These are phyloP conservation scores for Lycodopsis pacificus DNA, from an alignment of 2,797 vertebrate genomes.

Conservation along the genomic window DNA sequence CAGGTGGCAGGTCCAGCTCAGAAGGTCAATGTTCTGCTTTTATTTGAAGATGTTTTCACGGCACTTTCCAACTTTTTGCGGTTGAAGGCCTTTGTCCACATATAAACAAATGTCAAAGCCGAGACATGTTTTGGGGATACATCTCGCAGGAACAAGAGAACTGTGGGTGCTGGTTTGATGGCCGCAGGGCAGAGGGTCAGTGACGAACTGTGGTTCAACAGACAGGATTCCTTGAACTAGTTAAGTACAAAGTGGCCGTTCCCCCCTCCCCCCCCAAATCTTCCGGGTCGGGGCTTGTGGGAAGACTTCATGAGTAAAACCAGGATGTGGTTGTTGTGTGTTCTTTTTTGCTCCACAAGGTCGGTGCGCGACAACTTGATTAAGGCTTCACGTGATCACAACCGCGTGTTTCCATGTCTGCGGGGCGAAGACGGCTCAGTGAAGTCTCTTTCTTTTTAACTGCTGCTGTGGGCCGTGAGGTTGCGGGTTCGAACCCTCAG, in stretches of 20 bases:
- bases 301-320: constrained; percentile 59
- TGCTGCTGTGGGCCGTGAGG: neutral
- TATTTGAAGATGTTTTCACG: neutral
- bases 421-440: neutral
- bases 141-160: neutral
- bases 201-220: constrained; percentile 60
- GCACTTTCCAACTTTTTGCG: neutral
- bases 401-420: constrained; percentile 30
- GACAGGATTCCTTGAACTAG: constrained; percentile 64
- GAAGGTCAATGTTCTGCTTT: neutral
- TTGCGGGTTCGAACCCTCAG: constrained; percentile 17
- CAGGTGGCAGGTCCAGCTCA: neutral
- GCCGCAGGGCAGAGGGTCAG: constrained; percentile 27
- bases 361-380: constrained; percentile 59
- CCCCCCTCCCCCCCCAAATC: constrained; percentile 39
- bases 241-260: constrained; percentile 61
- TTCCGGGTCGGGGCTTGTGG: constrained; percentile 67
- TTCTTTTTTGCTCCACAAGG: constrained; percentile 30
- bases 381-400: constrained; percentile 42
- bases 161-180: constrained; percentile 21
- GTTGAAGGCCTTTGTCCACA: neutral
- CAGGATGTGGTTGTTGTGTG: constrained; percentile 66
- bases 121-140: neutral
- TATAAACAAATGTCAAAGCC: neutral
- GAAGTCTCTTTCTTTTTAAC: neutral